Evolutionary conservation across 1,140 invertebrate genomes (phyloP).

Genomic region (Bombus haemorrhoidalis): DNA sequence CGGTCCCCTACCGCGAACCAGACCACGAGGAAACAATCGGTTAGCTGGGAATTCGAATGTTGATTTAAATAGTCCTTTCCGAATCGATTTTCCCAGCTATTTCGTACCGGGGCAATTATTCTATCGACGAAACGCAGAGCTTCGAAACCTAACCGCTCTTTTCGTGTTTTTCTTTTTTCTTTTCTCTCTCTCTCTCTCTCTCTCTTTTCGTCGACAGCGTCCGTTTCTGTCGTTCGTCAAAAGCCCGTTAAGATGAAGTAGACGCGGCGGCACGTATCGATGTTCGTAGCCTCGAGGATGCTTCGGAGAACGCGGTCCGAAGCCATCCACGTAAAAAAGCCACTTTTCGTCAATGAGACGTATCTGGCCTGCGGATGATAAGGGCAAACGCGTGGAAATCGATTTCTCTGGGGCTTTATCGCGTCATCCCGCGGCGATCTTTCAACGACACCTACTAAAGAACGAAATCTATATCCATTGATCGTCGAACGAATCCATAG

Average conservation of each 20-base stretch:
- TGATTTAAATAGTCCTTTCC: neutral
- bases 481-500: slow-evolving; percentile 17
- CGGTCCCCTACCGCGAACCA: too few relatives aligned
- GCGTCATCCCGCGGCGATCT: neutral
- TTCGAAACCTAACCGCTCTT: neutral
- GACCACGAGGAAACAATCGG: neutral
- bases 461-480: neutral
- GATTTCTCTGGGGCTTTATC: neutral
- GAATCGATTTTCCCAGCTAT: neutral
- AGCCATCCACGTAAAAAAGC: neutral
- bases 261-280: neutral
- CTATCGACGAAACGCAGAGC: neutral
- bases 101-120: neutral
- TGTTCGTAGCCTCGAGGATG: neutral
- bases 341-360: slow-evolving; percentile 5
- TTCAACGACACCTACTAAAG: neutral
- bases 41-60: neutral
- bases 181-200: too few relatives aligned
- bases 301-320: too few relatives aligned
- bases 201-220: neutral
- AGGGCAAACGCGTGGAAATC: neutral
- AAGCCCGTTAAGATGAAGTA: neutral
- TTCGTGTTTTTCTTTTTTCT: neutral
- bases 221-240: neutral
- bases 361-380: slow-evolving; percentile 8